Evolutionary conservation across 1,140 invertebrate species (phyloP).

Genomic region (Metopolophium dirhodum): DNA sequence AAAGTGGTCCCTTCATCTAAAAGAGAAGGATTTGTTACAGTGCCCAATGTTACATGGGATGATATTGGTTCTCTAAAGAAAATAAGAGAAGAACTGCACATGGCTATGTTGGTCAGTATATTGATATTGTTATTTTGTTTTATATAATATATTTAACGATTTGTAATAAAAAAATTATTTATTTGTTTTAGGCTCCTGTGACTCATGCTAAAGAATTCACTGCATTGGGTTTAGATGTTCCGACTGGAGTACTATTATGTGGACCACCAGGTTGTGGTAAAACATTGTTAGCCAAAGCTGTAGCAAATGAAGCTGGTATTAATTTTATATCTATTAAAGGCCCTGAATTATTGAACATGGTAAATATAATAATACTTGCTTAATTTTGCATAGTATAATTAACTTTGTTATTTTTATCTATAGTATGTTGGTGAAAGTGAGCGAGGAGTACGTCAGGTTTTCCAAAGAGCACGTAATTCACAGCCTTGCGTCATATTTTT

Average conservation of each 20-base stretch:
- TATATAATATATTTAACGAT: not conserved
- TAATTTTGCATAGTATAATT: not conserved
- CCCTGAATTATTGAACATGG: conserved; percentile 95
- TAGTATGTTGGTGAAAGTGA: conserved; percentile 99
- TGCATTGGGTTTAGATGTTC: conserved; percentile 76
- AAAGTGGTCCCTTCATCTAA: conserved; percentile 91
- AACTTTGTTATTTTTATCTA: conserved; percentile 60
- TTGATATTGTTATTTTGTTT: conserved; percentile 36
- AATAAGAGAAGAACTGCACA: conserved; percentile 87
- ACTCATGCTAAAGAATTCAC: conserved; percentile 82
- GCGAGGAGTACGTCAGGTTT: conserved; percentile 91
- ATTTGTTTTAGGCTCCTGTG: conserved; percentile 78
- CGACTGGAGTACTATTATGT: conserved; percentile 88
- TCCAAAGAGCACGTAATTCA: conserved; percentile 91
- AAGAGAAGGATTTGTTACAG: conserved; percentile 95
- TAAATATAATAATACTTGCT: conserved; percentile 62
- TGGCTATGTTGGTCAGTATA: conserved; percentile 80
- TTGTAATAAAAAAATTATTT: not conserved
- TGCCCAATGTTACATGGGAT: conserved; percentile 96
- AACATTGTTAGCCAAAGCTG: conserved; percentile 90
- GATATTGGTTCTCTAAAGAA: conserved; percentile 92
- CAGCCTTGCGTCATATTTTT: conserved; percentile 99
- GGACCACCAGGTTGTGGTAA: conserved; percentile 96
- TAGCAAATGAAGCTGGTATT: conserved; percentile 94
- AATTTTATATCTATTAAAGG: conserved; percentile 98